These are phyloP conservation scores for Aphodius granarius DNA, from an alignment of 2,888 invertebrate species.

Conservation along the genomic window DNA sequence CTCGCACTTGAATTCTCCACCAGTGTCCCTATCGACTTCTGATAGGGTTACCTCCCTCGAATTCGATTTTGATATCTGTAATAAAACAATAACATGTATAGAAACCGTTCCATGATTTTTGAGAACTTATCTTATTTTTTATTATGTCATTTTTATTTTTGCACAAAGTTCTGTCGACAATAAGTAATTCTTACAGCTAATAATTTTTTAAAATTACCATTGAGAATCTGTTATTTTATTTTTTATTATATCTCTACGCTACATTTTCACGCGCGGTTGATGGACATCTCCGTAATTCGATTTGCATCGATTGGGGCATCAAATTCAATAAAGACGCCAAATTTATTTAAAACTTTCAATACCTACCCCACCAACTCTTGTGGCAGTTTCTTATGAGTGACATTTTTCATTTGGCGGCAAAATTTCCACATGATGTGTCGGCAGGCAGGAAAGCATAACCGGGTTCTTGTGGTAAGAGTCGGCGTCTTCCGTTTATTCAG, in stretches of 20 bases:
- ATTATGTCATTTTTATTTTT: too few species aligned
- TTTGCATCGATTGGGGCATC: background rate
- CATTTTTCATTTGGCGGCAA: background rate
- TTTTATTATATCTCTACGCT: too few species aligned
- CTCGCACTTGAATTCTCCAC: conserved; percentile 61
- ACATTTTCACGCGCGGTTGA: background rate
- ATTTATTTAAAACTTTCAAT: background rate
- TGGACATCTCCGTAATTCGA: background rate
- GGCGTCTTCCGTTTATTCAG: too few species aligned
- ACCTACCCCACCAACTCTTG: background rate
- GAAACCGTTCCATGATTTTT: too few species aligned
- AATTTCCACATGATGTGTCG: background rate
- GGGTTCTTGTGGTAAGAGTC: background rate
- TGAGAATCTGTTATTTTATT: too few species aligned
- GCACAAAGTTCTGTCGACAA: too few species aligned
- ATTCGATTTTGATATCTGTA: conserved; percentile 58
- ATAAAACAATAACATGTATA: too few species aligned
- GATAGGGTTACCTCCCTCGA: conserved; percentile 58
- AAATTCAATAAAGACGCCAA: background rate
- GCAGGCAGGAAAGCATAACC: background rate
- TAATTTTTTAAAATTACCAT: too few species aligned
- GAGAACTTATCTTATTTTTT: too few species aligned
- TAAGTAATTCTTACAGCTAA: too few species aligned
- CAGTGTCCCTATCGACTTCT: conserved; percentile 58
- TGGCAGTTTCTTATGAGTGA: background rate